Percentiles rank a stretch among this genome's conserved stretches.
phyloP scores from a whole-genome alignment of 2,888 invertebrate species.

The Nemotelus pantherinus region DNA sequence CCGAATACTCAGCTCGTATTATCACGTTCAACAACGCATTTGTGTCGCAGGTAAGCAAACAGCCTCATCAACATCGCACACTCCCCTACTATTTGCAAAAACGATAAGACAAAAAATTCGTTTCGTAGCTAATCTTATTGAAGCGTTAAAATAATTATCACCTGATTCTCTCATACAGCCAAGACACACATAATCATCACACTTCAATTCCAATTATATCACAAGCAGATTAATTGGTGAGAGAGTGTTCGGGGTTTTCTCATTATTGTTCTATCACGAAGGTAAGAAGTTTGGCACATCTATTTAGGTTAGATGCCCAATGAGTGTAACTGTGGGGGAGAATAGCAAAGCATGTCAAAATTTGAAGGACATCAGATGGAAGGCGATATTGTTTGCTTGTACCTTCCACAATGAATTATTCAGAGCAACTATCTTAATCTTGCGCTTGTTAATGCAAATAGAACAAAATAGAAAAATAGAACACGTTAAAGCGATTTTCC shows the following conservation, averaged over 20 bases:
- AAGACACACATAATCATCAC: constrained; percentile 25
- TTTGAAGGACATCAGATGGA: too few relatives aligned
- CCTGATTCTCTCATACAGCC: constrained; percentile 22
- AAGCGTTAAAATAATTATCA: constrained; percentile 40
- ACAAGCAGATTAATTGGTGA: constrained; percentile 31
- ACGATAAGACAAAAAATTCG: background rate
- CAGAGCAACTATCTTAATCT: too few relatives aligned
- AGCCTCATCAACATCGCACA: background rate
- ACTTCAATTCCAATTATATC: constrained; percentile 39
- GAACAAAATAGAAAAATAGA: too few relatives aligned
- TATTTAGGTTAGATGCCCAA: background rate
- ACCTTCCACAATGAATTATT: too few relatives aligned
- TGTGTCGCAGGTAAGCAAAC: background rate
- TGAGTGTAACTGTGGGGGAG: too few relatives aligned
- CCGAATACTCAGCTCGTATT: too few relatives aligned
- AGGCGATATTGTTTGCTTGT: too few relatives aligned
- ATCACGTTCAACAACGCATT: too few relatives aligned
- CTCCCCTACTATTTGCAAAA: background rate
- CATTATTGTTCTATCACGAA: background rate
- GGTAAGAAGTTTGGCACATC: background rate
- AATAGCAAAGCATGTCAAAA: too few relatives aligned
- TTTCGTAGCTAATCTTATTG: constrained; percentile 4
- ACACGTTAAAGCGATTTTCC: too few relatives aligned
- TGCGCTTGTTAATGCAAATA: too few relatives aligned
- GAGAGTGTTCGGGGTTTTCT: constrained; percentile 5